Base-by-base conservation (phyloP, 2,113 vertebrate species). In the Anthoscopus minutus region DNA sequence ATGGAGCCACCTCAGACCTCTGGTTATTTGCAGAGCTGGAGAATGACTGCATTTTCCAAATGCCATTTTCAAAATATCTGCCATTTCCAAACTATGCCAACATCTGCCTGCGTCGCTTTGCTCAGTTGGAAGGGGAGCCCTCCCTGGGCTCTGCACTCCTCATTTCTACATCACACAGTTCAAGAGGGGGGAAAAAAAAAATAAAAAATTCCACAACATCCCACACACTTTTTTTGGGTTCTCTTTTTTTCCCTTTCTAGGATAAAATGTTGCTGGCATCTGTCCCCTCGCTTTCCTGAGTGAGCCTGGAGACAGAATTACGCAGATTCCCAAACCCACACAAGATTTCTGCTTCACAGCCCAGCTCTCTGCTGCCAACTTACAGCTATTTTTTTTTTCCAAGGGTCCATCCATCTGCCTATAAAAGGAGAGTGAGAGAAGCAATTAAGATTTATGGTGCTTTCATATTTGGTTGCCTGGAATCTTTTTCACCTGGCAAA, bases 211-310 rank as follows among this genome's bases (percentile, higher is more conserved):
- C 62, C 64, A 88, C 86, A 89, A 60, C 93, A 66, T 61, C 93
- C 91, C 87, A 88, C 94, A 91, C 77, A 3, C 71, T 91, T 91
- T 82, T 82, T 92, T 51, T 31, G 56, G 73, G 65, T 48, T 88
- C 24, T 61, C 47, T 78, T 57, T 56, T 56, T 64, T 60, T 82
- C 53, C 92, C 91, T 94, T 97, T 93, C 94, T 92, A 95, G 93
- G 94, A 95, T 94, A 89, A 95, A 94, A 95, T 4, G 54, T 61
- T 79, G 91, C 93, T 94, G 95, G 94, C 94, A 96, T 89, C 89
- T 94, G 95, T 95, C 89, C 95, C 78, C 84, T 57, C 76, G 70
- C 89, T 87, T 87, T 38, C 73, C 93, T 91, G 87, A 44, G 86
- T 62, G 88, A 94, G 95, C 94, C 18, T 64, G 73, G 91, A 97